Evolutionary conservation across 2,113 vertebrate species (phyloP).

Genomic region (Willisornis vidua): DNA sequence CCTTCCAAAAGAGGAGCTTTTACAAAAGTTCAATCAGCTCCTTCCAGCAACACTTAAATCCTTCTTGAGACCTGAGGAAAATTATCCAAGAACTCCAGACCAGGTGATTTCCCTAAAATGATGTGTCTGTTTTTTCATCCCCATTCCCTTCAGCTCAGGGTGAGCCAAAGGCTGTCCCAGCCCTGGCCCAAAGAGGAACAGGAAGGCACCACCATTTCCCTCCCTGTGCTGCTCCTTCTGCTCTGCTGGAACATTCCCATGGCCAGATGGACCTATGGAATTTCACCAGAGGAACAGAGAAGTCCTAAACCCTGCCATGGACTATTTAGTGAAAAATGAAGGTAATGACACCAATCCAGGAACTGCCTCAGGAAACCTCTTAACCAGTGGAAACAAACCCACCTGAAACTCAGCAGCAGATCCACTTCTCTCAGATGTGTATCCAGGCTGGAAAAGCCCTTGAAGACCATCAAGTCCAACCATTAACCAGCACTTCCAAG

Average conservation of each 20-base stretch:
- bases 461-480: accelerated
- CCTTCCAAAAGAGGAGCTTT: neutral
- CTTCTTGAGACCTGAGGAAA: neutral
- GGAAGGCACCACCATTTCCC: neutral
- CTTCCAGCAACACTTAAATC: neutral
- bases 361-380: neutral
- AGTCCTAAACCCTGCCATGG: neutral
- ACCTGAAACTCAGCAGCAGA: neutral
- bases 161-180: neutral
- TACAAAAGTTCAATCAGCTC: neutral
- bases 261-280: neutral
- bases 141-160: neutral
- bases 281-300: neutral
- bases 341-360: neutral
- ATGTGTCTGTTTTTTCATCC: neutral
- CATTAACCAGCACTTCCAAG: too few species aligned
- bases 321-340: neutral
- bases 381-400: constrained; percentile 2
- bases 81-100: neutral
- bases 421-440: neutral
- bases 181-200: neutral
- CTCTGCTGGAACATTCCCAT: neutral
- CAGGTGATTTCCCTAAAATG: neutral
- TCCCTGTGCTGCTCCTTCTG: neutral
- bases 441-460: neutral